phyloP scores from a whole-genome alignment of 2,797 vertebrate species.

The Myripristis jacobus region DNA sequence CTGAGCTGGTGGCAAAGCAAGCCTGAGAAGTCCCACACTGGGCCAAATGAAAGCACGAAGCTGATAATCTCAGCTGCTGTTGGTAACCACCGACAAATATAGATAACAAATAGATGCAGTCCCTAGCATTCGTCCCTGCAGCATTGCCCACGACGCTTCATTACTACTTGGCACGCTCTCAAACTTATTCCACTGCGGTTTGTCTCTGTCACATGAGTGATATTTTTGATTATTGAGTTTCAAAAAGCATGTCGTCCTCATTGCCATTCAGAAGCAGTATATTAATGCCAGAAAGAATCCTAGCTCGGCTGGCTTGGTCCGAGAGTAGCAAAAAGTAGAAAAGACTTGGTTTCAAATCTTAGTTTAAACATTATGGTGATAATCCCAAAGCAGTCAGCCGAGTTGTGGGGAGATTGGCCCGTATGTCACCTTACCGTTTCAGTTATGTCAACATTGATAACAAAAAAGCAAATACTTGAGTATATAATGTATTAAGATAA shows the following conservation, averaged over 20 bases:
- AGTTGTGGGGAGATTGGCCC: no score
- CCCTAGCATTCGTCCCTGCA: constrained; percentile 8
- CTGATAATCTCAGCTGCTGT: constrained; percentile 56
- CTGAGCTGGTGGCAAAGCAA: constrained; percentile 49
- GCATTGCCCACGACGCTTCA: no score
- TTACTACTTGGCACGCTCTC: constrained; percentile 10
- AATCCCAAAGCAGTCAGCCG: no score
- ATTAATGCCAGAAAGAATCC: not conserved
- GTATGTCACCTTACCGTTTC: no score
- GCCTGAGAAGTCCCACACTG: constrained; percentile 50
- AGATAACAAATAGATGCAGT: constrained; percentile 22
- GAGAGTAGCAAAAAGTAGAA: not conserved
- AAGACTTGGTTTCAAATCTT: no score
- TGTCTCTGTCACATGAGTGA: constrained; percentile 9
- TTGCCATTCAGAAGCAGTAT: not conserved
- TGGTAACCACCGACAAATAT: constrained; percentile 57
- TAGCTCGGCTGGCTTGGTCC: not conserved
- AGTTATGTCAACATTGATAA: no score
- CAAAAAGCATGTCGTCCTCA: constrained; percentile 15
- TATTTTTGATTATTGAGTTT: not conserved
- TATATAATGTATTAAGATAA: no score
- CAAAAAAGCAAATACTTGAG: no score
- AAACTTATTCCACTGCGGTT: not conserved
- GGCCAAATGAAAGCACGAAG: constrained; percentile 54
- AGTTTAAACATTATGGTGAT: no score